A percentile compares a stretch with the other conserved stretches of the same genome.
phyloP scores from a whole-genome alignment of 2,797 vertebrate genomes.

The Acipenser transmontanus region DNA sequence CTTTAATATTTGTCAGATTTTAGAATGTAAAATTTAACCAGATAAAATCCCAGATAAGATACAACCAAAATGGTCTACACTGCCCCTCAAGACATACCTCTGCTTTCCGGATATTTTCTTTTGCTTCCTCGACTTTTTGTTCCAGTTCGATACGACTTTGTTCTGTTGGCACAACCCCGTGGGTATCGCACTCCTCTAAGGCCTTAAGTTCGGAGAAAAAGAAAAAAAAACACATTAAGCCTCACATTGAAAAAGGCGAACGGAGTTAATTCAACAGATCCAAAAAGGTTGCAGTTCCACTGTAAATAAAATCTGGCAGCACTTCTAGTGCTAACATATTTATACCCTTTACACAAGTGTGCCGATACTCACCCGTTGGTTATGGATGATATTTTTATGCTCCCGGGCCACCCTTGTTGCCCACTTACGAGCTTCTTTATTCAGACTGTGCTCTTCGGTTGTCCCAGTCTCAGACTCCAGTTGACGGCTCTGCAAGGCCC shows the following conservation, averaged over 20 bases:
- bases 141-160: slow-evolving; percentile 83
- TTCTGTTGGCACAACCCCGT: slow-evolving; percentile 75
- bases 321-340: too few species aligned
- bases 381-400: slow-evolving; percentile 92
- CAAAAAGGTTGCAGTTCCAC: too few species aligned
- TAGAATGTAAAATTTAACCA: too few species aligned
- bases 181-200: slow-evolving; percentile 83
- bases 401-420: slow-evolving; percentile 86
- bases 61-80: too few species aligned
- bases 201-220: slow-evolving; percentile 46
- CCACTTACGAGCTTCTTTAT: slow-evolving; percentile 97
- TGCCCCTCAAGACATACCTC: slow-evolving; percentile 62
- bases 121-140: slow-evolving; percentile 86
- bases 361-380: slow-evolving; percentile 71
- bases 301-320: too few species aligned
- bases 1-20: too few species aligned
- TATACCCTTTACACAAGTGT: neutral
- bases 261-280: too few species aligned
- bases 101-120: slow-evolving; percentile 88
- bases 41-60: too few species aligned
- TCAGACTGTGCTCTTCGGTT: slow-evolving; percentile 95
- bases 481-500: slow-evolving; percentile 73
- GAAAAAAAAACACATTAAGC: too few species aligned
- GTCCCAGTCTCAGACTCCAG: slow-evolving; percentile 90
- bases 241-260: too few species aligned